A percentile compares a stretch with the other conserved stretches of the same genome.
phyloP scores from a whole-genome alignment of 2,113 vertebrate species.

The Poeciliopsis retropinna region DNA sequence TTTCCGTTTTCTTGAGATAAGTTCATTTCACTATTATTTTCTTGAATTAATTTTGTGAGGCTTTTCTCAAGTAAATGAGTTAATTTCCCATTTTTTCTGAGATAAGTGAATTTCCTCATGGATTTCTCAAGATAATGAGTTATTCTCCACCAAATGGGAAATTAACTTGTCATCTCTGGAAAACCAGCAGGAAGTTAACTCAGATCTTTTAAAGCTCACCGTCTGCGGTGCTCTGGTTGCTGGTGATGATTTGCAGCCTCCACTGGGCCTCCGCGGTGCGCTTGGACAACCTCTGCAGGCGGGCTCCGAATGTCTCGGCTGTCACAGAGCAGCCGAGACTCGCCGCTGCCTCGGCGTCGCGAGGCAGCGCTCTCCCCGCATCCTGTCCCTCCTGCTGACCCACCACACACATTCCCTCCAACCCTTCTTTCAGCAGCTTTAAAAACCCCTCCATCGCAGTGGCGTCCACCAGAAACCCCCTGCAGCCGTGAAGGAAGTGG shows the following conservation, averaged over 20 bases:
- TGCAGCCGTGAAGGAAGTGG: constrained; percentile 80
- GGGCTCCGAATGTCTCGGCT: constrained; percentile 81
- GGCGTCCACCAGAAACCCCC: constrained; percentile 88
- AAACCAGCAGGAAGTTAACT: too few relatives aligned
- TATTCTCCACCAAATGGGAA: too few relatives aligned
- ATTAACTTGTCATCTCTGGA: too few relatives aligned
- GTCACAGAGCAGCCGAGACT: constrained; percentile 82
- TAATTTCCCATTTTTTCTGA: too few relatives aligned
- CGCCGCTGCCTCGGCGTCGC: constrained; percentile 78
- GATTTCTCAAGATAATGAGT: too few relatives aligned
- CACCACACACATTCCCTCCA: constrained; percentile 87
- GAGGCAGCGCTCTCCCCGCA: constrained; percentile 50
- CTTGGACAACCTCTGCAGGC: constrained; percentile 87
- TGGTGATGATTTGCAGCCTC: constrained; percentile 91
- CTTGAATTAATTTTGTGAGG: too few relatives aligned
- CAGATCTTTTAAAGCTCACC: constrained; percentile 73
- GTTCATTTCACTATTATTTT: too few relatives aligned
- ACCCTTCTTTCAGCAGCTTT: constrained; percentile 84
- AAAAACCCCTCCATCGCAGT: constrained; percentile 86
- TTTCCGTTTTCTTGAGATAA: too few relatives aligned
- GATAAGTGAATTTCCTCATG: too few relatives aligned
- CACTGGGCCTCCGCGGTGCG: constrained; percentile 94
- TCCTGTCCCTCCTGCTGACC: constrained; percentile 76
- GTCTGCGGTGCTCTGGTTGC: constrained; percentile 78
- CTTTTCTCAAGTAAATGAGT: too few relatives aligned